Evolutionary conservation across 1,140 invertebrate species (phyloP).

Genomic region (Megalopta genalis): DNA sequence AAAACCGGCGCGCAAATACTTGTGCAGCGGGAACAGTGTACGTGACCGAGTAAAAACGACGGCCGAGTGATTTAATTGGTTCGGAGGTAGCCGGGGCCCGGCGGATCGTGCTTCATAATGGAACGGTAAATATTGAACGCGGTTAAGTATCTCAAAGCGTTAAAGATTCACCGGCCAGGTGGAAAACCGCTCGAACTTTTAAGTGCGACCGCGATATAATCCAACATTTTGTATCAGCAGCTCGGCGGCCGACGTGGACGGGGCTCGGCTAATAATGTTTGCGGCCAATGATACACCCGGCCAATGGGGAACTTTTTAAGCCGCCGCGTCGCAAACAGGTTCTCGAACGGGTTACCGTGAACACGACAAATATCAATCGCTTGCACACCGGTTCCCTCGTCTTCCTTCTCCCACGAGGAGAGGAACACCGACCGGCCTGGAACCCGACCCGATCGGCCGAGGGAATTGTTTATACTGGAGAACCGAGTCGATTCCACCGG

Average conservation of each 20-base stretch:
- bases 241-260: too few species aligned
- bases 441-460: slow-evolving; percentile 18
- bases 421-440: neutral
- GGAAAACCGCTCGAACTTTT: slow-evolving; percentile 23
- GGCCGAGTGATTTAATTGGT: slow-evolving; percentile 29
- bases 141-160: slow-evolving; percentile 30
- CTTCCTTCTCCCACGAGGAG: neutral
- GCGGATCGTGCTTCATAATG: slow-evolving; percentile 22
- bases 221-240: slow-evolving; percentile 15
- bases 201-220: slow-evolving; percentile 23
- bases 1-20: too few species aligned
- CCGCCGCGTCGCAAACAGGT: too few species aligned
- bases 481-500: slow-evolving; percentile 43
- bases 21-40: too few species aligned
- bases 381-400: neutral
- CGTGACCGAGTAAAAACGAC: neutral
- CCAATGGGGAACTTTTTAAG: neutral
- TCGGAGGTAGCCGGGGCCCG: neutral
- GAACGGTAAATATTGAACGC: slow-evolving; percentile 37
- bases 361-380: slow-evolving; percentile 17
- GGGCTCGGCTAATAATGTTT: slow-evolving; percentile 14
- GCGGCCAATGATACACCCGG: neutral
- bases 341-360: too few species aligned
- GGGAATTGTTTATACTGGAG: slow-evolving; percentile 41
- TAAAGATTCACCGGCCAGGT: slow-evolving; percentile 26